Evolutionary conservation across 2,888 invertebrate species (phyloP).

Genomic region (Drosophila niveifrons): DNA sequence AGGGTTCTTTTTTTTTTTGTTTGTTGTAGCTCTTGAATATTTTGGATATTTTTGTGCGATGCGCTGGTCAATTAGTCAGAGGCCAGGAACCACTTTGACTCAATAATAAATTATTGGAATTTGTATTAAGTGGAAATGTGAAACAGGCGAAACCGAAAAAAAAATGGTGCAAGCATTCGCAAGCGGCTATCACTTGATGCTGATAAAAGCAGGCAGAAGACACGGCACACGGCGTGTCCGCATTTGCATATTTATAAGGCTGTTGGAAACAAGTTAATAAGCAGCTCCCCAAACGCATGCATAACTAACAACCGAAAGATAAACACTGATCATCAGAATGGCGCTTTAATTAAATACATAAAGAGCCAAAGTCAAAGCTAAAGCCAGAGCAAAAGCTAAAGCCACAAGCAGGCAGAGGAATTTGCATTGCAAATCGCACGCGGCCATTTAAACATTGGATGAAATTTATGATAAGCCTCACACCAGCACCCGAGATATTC

Average conservation of each 20-base stretch:
- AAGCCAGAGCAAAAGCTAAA: not conserved
- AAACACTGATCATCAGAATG: slow-evolving; percentile 60
- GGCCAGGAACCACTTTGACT: slow-evolving; percentile 65
- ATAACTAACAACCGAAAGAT: slow-evolving; percentile 60
- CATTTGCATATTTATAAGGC: slow-evolving; percentile 73
- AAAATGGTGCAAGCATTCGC: slow-evolving; percentile 26
- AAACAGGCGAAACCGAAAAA: slow-evolving; percentile 29
- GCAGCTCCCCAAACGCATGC: slow-evolving; percentile 59
- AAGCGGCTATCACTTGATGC: slow-evolving; percentile 30
- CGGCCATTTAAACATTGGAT: slow-evolving; percentile 42
- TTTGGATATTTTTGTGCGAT: slow-evolving; percentile 20
- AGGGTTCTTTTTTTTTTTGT: slow-evolving; percentile 28
- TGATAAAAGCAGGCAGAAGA: slow-evolving; percentile 49
- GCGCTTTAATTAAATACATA: slow-evolving; percentile 76
- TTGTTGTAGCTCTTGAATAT: slow-evolving; percentile 1
- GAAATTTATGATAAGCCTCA: slow-evolving; percentile 74
- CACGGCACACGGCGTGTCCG: slow-evolving; percentile 6
- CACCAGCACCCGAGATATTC: slow-evolving; percentile 40
- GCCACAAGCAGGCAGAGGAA: slow-evolving; percentile 10
- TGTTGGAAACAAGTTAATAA: slow-evolving; percentile 76
- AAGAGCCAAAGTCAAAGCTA: slow-evolving; percentile 34
- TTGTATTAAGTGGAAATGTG: slow-evolving; percentile 64
- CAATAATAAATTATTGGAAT: slow-evolving; percentile 67
- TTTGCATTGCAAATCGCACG: slow-evolving; percentile 72
- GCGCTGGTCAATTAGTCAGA: slow-evolving; percentile 74